Evolutionary conservation across 2,113 vertebrate genomes (phyloP).

Genomic region (Narcine bancroftii): DNA sequence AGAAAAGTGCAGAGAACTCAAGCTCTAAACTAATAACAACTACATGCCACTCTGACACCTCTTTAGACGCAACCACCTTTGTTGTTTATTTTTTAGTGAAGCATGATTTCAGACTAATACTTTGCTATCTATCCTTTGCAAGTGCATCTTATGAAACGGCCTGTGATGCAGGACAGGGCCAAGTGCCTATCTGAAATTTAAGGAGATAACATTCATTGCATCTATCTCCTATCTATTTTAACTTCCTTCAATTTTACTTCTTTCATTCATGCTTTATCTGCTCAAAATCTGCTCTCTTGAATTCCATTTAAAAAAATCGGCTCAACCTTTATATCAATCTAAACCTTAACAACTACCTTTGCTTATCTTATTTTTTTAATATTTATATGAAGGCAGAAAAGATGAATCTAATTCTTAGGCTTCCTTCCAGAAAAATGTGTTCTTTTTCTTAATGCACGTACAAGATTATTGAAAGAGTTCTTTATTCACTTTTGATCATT

Average conservation of each 20-base stretch:
- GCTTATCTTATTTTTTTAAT: too few relatives aligned
- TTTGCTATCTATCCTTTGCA: not conserved
- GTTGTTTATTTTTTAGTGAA: not conserved
- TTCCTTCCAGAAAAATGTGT: not conserved
- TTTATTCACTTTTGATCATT: not conserved
- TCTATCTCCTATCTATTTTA: not conserved
- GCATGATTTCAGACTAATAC: not conserved
- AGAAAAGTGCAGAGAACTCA: too few relatives aligned
- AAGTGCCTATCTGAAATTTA: not conserved
- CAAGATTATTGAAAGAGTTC: not conserved
- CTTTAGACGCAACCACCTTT: not conserved
- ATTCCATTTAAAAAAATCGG: not conserved
- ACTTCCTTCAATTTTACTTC: not conserved
- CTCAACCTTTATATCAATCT: not conserved
- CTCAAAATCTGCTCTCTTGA: not conserved
- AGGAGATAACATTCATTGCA: not conserved
- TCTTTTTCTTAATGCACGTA: not conserved
- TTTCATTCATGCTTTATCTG: constrained; percentile 1
- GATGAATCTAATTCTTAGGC: not conserved
- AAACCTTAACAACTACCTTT: not conserved
- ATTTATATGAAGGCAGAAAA: too few relatives aligned
- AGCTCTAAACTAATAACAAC: too few relatives aligned
- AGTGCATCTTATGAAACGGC: not conserved
- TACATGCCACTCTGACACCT: not conserved
- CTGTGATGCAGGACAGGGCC: not conserved